Percentiles rank a stretch among this genome's conserved stretches.
Conservation (phyloP, 2,113 vertebrate genomes). For the Protobothrops flavoviridis region DNA sequence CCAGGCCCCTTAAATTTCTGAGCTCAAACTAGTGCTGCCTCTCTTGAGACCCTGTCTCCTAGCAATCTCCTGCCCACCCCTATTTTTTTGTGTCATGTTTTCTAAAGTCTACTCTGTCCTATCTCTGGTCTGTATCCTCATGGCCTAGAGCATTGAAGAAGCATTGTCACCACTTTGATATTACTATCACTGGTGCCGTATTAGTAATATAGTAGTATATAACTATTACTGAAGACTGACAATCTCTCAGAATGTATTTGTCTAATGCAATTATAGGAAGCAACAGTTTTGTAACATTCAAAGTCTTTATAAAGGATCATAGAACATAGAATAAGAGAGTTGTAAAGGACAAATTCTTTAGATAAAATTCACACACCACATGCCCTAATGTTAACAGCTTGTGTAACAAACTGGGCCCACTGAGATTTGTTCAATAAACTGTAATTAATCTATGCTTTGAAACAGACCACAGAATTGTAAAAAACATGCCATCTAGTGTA, state of each 20-base stretch:
- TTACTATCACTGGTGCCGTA: neutral
- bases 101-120: neutral
- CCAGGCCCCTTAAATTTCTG: neutral
- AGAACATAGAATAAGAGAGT: neutral
- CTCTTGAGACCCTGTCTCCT: neutral
- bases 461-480: neutral
- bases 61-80: neutral
- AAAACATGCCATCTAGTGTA: neutral
- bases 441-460: neutral
- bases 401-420: neutral
- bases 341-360: neutral
- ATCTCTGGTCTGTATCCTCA: neutral
- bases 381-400: neutral
- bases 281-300: neutral
- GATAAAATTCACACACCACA: neutral
- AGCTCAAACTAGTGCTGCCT: neutral
- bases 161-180: neutral
- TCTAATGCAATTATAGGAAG: neutral
- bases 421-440: neutral
- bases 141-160: neutral
- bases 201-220: neutral
- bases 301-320: neutral
- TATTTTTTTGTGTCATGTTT: neutral
- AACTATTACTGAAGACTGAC: neutral
- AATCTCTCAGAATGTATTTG: slow-evolving; percentile 19